Base-by-base conservation (phyloP, 2,113 vertebrate species). In the Myocastor coypus region DNA sequence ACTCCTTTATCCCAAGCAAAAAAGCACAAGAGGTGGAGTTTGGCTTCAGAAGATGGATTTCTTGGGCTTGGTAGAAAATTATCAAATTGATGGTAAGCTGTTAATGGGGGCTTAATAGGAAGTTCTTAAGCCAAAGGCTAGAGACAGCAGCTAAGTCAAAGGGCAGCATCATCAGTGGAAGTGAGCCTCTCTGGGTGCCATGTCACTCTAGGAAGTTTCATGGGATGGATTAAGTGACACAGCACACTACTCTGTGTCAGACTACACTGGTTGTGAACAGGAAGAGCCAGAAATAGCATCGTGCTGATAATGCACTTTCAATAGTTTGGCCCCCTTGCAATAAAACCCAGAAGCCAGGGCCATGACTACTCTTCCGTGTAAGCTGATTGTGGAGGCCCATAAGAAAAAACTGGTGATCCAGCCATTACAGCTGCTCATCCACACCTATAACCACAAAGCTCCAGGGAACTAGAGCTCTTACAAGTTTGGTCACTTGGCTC, bases 11-110 rank as follows among this genome's bases (percentile, higher is more conserved):
- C 37, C 96, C 96, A 97, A 98, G 97, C 98, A 46, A 46, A 46
- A 97, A 97, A 97, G 96, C 96, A 98, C 94, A 96, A 96, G 92
- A 96, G 85, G 64, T 96, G 95, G 92, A 95, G 95, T 97, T 94
- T 98, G 98, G 98, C 98, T 98, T 97, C 96, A 83, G 75, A 71
- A 94, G 61, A 90, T 89, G 20, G 57, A 94, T 95, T 52, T 89
- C 94, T 66, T n/a, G 84, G 92, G 69, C 46, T 85, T 92, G 50
- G 75, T 73, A 92, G 64, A 96, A 57, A 90, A 95, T 52, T 55
- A 63, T 46, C 77, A 57, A 50, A 77, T 57, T 57, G 59, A 63
- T 34, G 40, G 63, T 80, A 34, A 89, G 71, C 40, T 92, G 92
- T 46, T 46, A 46, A 46, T 46, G 46, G 46, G 46, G 8, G 46